Conservation (phyloP, 2,797 vertebrate species). For the Macropus fuliginosus region DNA sequence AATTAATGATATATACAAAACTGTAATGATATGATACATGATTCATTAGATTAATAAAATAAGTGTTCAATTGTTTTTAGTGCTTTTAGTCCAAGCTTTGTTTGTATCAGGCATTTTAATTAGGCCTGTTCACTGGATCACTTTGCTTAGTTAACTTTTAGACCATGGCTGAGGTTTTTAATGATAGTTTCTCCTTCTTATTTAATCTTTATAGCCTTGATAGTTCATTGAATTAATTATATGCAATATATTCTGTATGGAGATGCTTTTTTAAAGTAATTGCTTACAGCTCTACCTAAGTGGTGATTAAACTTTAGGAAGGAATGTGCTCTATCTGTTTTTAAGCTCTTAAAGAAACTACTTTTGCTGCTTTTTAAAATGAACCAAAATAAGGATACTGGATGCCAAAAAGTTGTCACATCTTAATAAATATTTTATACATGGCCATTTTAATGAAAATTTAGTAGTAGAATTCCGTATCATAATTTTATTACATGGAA, state of each 20-base stretch:
- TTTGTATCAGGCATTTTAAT: conserved; percentile 98
- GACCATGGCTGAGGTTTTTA: conserved; percentile 91
- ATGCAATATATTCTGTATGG: conserved; percentile 88
- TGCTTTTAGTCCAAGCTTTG: conserved; percentile 91
- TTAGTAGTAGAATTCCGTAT: neutral
- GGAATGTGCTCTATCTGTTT: conserved; percentile 76
- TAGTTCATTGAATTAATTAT: conserved; percentile 97
- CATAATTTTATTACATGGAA: neutral
- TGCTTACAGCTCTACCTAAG: conserved; percentile 83
- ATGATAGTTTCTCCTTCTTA: conserved; percentile 96
- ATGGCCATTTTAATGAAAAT: conserved; percentile 10
- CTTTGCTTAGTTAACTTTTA: conserved; percentile 99
- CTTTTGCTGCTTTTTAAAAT: conserved; percentile 64
- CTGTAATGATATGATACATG: conserved; percentile 99
- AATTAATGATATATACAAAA: conserved; percentile 99
- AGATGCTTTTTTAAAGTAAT: conserved; percentile 85
- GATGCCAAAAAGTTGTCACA: conserved; percentile 28
- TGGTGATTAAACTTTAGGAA: conserved; percentile 84
- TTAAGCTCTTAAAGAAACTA: conserved; percentile 69
- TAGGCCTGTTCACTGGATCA: conserved; percentile 96
- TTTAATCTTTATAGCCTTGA: conserved; percentile 97
- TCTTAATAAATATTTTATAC: conserved; percentile 37
- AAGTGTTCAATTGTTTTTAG: conserved; percentile 95
- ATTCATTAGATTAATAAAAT: conserved; percentile 99
- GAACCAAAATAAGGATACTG: conserved; percentile 35